Evolutionary conservation across 2,888 invertebrate genomes (phyloP).

Genomic region (Cryptophagus acutangulus): DNA sequence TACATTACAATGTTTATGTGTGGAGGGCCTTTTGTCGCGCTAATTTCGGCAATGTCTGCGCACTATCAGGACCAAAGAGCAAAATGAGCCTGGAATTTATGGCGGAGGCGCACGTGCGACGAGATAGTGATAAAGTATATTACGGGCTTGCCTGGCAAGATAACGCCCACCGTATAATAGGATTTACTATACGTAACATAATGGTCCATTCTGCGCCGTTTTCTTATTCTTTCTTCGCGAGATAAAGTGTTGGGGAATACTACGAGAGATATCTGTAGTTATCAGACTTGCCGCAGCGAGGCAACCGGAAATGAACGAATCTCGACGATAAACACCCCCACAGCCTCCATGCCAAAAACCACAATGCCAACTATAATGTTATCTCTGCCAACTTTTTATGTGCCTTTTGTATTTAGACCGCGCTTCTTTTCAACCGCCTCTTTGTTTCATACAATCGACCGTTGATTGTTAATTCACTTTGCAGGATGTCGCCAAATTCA

Average conservation of each 20-base stretch:
- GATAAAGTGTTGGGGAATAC: constrained; percentile 50
- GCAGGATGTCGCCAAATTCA: constrained; percentile 41
- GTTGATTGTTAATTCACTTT: constrained; percentile 47
- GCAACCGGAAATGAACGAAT: constrained; percentile 49
- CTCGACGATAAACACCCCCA: constrained; percentile 45
- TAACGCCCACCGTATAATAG: constrained; percentile 51
- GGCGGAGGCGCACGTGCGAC: constrained; percentile 45
- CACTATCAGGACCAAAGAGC: constrained; percentile 33
- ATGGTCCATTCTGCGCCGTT: constrained; percentile 51
- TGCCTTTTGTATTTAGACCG: constrained; percentile 41
- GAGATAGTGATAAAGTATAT: constrained; percentile 47
- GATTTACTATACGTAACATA: constrained; percentile 52
- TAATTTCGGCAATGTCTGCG: constrained; percentile 40
- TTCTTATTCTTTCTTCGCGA: constrained; percentile 51
- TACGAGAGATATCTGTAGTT: constrained; percentile 47
- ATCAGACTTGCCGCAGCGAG: constrained; percentile 48
- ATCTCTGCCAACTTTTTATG: constrained; percentile 44
- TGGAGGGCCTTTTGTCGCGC: constrained; percentile 25
- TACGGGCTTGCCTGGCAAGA: constrained; percentile 44
- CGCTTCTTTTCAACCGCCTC: constrained; percentile 39
- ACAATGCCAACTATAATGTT: constrained; percentile 47
- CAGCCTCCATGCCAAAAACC: constrained; percentile 25
- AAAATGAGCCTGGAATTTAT: constrained; percentile 42
- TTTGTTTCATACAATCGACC: constrained; percentile 44
- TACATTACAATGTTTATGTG: constrained; percentile 1